Conservation (phyloP, 2,113 vertebrate species). For the Dasyornis broadbenti region DNA sequence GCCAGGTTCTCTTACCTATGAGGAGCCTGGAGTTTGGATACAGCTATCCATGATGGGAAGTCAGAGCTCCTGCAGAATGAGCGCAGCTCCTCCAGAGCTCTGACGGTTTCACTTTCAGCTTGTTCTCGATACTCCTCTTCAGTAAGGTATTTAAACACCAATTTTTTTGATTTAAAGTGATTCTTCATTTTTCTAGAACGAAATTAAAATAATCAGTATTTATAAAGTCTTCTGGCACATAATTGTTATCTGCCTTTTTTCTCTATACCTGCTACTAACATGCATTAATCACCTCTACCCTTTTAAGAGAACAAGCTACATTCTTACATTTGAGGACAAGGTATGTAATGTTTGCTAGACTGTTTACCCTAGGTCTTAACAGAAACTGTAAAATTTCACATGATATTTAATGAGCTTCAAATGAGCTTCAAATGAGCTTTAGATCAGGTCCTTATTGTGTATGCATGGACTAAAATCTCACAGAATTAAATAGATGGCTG, state of each 20-base stretch:
- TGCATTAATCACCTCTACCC: neutral
- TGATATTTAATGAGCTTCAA: neutral
- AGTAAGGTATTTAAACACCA: constrained; percentile 58
- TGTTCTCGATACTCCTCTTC: constrained; percentile 82
- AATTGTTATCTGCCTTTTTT: neutral
- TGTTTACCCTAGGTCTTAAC: neutral
- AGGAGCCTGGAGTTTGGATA: constrained; percentile 74
- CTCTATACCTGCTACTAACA: neutral
- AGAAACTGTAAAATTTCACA: neutral
- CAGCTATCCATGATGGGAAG: constrained; percentile 77
- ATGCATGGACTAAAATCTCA: neutral
- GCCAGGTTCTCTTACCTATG: constrained; percentile 61
- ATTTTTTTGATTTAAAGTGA: constrained; percentile 28
- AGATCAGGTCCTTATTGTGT: neutral
- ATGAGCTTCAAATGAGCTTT: neutral
- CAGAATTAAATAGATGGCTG: neutral
- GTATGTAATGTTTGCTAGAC: neutral
- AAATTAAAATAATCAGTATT: neutral
- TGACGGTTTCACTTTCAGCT: constrained; percentile 65
- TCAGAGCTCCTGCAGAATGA: constrained; percentile 64
- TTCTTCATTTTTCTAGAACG: constrained; percentile 66
- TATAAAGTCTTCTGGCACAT: neutral
- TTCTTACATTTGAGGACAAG: neutral
- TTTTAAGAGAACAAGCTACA: neutral
- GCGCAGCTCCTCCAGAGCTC: constrained; percentile 78